phyloP scores from a whole-genome alignment of 2,797 vertebrate species.

The Pseudochaenichthys georgianus region DNA sequence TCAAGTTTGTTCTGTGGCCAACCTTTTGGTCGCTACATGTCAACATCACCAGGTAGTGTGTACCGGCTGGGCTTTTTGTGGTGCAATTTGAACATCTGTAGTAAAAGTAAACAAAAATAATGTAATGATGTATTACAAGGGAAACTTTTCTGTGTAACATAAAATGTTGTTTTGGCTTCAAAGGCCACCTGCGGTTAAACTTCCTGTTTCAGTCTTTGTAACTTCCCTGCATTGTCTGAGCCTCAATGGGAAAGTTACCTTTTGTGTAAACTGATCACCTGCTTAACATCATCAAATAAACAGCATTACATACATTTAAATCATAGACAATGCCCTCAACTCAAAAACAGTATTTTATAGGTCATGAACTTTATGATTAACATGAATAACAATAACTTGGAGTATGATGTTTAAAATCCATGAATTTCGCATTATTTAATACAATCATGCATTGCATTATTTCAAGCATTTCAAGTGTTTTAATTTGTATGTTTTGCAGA shows the following conservation, averaged over 20 bases:
- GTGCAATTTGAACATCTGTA: background rate
- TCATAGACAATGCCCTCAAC: background rate
- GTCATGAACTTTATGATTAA: background rate
- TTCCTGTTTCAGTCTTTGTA: constrained; percentile 70
- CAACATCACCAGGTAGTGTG: background rate
- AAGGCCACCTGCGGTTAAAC: constrained; percentile 49
- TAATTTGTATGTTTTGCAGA: background rate
- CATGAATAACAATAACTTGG: background rate
- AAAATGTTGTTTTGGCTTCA: background rate
- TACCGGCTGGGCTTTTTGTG: background rate
- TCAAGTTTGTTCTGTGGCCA: background rate
- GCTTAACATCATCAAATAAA: constrained; percentile 3
- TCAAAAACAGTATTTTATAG: background rate
- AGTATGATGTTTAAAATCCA: background rate
- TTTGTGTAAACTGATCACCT: constrained; percentile 35
- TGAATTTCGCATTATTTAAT: no score
- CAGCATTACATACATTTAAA: background rate
- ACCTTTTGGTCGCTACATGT: background rate
- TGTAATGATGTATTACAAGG: no score
- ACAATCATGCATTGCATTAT: no score
- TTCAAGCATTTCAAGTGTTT: no score
- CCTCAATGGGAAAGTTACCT: constrained; percentile 37
- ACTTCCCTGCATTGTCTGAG: constrained; percentile 72
- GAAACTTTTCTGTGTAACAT: no score
- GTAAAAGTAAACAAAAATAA: background rate